Evolutionary conservation across 2,888 invertebrate genomes (phyloP), one percentile per base, ranked within the genome.

Genomic region (Furcula furcula): DNA sequence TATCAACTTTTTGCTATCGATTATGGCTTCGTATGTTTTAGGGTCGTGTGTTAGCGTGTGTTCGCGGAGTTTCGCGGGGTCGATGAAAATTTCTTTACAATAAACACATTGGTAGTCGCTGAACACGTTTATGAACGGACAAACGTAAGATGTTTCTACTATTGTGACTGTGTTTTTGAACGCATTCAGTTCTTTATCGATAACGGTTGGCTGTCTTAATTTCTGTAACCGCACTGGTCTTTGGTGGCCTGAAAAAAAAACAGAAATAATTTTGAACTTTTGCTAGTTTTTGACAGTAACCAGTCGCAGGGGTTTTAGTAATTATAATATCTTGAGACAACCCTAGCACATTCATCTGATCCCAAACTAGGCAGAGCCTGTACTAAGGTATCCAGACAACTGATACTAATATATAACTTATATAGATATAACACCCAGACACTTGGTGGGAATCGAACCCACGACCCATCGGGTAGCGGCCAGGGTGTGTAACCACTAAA

Each of bases 1-100:
- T 1, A 65, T 31, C 19, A 64, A 51, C 29, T 73, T 73, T 26
- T 70, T 75, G 1, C 42, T 55, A 1, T 49, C 54, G 1, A 73
- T 34, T 0, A 53, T 36, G 0, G 66, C 55, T 34, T 70, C 68
- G 29, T 69, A 79, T 0, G 53, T 56, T 0, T 14, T 45, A 0
- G 80, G 78, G 19, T 80, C 73, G 27, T 82, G 82, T 0, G 60
- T 59, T 7, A 71, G 26, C 0, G 77, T 71, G 25, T 82, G 82
- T 9, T 72, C 65, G 9, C 82, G 40, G 0, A 84, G 45, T 28
- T 67, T 64, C 1, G 46, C 40, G 0, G 82, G 76, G 6, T 81
- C 76, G 0, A 74, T 57, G 54, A 73, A 78, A 51, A 78, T 64
- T 40, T 76, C 69, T 1, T 61, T 43, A 33, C 83, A 84, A 42